These are phyloP conservation scores for Agapostemon virescens DNA, from an alignment of 2,888 invertebrate species.

Conservation along the genomic window DNA sequence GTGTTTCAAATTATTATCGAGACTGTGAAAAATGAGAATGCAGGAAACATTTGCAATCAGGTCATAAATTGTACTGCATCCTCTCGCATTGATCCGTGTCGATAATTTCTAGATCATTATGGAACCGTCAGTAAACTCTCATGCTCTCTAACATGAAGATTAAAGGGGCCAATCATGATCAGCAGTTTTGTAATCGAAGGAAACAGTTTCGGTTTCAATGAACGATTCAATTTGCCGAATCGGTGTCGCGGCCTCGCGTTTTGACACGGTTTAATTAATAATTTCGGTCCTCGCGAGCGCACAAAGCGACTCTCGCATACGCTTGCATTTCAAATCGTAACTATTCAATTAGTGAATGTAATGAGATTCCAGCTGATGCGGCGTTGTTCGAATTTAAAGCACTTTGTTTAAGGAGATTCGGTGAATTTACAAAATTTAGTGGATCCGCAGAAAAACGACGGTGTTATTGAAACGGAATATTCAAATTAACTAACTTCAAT, in stretches of 20 bases:
- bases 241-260: not conserved
- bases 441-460: not conserved
- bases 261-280: constrained; percentile 45
- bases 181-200: not conserved
- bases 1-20: too few relatives aligned
- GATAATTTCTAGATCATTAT: too few relatives aligned
- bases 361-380: constrained; percentile 24
- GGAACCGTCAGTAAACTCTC: too few relatives aligned
- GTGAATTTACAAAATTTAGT: constrained; percentile 14
- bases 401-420: not conserved
- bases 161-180: constrained; percentile 9
- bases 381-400: constrained; percentile 6
- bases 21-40: too few relatives aligned
- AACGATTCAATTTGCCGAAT: constrained; percentile 10
- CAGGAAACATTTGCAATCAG: too few relatives aligned
- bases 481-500: too few relatives aligned
- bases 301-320: not conserved
- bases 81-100: too few relatives aligned
- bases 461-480: too few relatives aligned
- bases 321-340: constrained; percentile 21
- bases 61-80: too few relatives aligned
- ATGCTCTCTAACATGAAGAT: too few relatives aligned
- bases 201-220: constrained; percentile 14
- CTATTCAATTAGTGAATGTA: constrained; percentile 45
- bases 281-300: constrained; percentile 14